Conservation (phyloP, 1,140 invertebrate genomes). For the Euglossa dilemma region DNA sequence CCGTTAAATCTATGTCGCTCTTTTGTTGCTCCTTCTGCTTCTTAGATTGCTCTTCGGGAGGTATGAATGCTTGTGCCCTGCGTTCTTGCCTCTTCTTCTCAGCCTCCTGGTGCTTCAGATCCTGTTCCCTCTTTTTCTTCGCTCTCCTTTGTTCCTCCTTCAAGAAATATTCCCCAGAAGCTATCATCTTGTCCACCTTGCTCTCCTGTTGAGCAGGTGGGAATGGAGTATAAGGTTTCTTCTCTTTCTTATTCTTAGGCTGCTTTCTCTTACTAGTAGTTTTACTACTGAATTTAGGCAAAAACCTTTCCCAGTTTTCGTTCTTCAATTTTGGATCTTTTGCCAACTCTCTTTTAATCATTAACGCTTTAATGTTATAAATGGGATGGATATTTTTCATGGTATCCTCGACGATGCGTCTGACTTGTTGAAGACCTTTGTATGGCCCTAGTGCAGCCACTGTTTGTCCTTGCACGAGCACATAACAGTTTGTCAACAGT, state of each 20-base stretch:
- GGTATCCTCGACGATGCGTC: slow-evolving; percentile 96
- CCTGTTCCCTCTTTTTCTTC: slow-evolving; percentile 88
- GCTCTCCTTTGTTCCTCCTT: slow-evolving; percentile 91
- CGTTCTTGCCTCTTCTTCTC: slow-evolving; percentile 89
- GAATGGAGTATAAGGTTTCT: slow-evolving; percentile 98
- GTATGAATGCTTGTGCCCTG: slow-evolving; percentile 91
- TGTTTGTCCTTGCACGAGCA: slow-evolving; percentile 98
- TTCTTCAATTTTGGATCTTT: slow-evolving; percentile 95
- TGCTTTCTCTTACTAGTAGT: slow-evolving; percentile 93
- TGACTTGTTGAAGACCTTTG: slow-evolving; percentile 95
- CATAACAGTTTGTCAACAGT: slow-evolving; percentile 98
- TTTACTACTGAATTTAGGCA: slow-evolving; percentile 97
- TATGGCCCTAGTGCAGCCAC: slow-evolving; percentile 97
- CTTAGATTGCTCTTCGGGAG: slow-evolving; percentile 87
- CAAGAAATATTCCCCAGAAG: slow-evolving; percentile 98
- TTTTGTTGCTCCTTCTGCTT: slow-evolving; percentile 64
- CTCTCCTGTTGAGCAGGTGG: slow-evolving; percentile 96
- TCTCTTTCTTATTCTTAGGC: slow-evolving; percentile 92
- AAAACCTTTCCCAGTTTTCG: slow-evolving; percentile 98
- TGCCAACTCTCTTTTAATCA: slow-evolving; percentile 98
- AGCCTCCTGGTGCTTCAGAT: slow-evolving; percentile 88
- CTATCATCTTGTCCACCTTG: slow-evolving; percentile 96
- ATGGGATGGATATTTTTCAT: slow-evolving; percentile 99
- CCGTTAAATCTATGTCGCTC: slow-evolving; percentile 85
- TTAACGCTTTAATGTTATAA: slow-evolving; percentile 98